phyloP scores from a whole-genome alignment of 1,140 invertebrate genomes.

The Drosophila pectinifera region DNA sequence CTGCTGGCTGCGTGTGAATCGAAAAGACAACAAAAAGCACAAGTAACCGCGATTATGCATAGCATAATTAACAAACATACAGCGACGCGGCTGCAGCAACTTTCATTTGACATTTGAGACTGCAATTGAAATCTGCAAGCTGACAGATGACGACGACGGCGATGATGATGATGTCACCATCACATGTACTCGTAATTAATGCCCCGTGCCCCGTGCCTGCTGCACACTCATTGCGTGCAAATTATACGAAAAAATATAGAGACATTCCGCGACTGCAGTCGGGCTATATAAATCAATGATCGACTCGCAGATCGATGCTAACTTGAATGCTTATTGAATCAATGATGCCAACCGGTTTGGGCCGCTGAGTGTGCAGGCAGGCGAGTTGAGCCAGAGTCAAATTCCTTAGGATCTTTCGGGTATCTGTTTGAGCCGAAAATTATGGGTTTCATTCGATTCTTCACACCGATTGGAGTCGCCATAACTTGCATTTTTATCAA shows the following conservation, averaged over 20 bases:
- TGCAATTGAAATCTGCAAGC: conserved; percentile 61
- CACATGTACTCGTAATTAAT: conserved; percentile 60
- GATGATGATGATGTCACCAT: conserved; percentile 48
- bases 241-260: conserved; percentile 44
- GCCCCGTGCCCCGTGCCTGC: conserved; percentile 50
- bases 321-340: conserved; percentile 50
- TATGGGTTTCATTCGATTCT: conserved; percentile 28
- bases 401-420: conserved; percentile 15
- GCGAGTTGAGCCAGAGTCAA: conserved; percentile 6
- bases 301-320: conserved; percentile 47
- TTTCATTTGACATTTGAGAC: conserved; percentile 71
- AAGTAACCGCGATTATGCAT: conserved; percentile 23
- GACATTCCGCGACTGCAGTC: conserved; percentile 42
- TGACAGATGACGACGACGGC: conserved; percentile 11
- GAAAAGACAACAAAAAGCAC: conserved; percentile 3
- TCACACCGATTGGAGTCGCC: conserved; percentile 7
- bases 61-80: conserved; percentile 11
- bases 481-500: conserved; percentile 14
- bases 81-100: conserved; percentile 29
- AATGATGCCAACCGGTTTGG: conserved; percentile 39
- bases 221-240: conserved; percentile 57
- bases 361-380: conserved; percentile 18
- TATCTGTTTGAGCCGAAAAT: conserved; percentile 4
- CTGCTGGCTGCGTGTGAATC: conserved; percentile 44
- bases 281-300: conserved; percentile 45